These are phyloP conservation scores for Archaeoteleia sp. DNA, from an alignment of 2,888 invertebrate species.

Conservation along the genomic window DNA sequence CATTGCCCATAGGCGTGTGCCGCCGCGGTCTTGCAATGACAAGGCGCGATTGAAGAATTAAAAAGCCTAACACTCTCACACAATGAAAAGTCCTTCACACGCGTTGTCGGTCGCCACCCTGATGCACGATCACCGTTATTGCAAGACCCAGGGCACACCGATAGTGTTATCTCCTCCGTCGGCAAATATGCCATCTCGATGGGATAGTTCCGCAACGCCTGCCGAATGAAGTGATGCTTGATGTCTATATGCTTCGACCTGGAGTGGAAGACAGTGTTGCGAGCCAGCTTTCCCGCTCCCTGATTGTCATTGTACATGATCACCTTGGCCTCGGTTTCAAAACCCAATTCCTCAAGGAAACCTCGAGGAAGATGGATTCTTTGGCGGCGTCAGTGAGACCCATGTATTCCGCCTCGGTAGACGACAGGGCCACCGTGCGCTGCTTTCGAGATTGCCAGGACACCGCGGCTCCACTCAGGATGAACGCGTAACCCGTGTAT, in stretches of 20 bases:
- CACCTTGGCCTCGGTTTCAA: neutral
- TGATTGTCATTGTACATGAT: slow-evolving; percentile 13
- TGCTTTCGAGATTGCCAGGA: slow-evolving; percentile 11
- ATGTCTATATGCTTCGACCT: slow-evolving; percentile 12
- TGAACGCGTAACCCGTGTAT: slow-evolving; percentile 13
- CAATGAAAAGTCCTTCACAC: no score
- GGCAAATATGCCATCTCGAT: neutral
- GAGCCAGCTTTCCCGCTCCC: slow-evolving; percentile 9
- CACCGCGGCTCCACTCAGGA: neutral
- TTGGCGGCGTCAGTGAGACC: slow-evolving; percentile 33
- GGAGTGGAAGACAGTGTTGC: slow-evolving; percentile 7
- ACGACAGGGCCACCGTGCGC: slow-evolving; percentile 12
- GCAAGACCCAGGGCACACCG: no score
- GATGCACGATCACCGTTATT: no score
- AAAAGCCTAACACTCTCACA: no score
- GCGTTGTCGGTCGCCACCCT: no score
- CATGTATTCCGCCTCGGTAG: slow-evolving; percentile 29
- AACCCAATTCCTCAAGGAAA: slow-evolving; percentile 6
- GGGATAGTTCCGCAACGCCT: neutral
- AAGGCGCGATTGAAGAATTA: no score
- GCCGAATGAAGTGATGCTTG: slow-evolving; percentile 3
- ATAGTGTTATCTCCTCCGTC: no score
- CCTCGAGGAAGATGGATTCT: slow-evolving; percentile 23
- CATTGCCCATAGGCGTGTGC: no score
- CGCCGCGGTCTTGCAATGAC: no score